Percentiles rank a stretch among this genome's conserved stretches.
These are phyloP conservation scores for Drymodes brunneopygia DNA, from an alignment of 2,113 vertebrate genomes.

Conservation along the genomic window DNA sequence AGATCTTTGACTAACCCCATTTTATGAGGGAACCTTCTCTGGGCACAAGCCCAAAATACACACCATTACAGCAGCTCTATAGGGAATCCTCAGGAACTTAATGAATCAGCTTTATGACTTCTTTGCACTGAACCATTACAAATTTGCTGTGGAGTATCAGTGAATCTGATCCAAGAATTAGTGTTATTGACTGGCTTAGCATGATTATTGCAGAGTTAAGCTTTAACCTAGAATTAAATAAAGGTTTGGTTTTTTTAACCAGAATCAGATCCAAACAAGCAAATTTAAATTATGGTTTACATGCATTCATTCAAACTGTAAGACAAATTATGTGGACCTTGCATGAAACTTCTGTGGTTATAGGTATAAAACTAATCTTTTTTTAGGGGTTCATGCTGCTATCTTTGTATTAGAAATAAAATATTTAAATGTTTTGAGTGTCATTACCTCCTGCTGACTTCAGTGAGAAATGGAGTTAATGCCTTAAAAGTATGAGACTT, in stretches of 20 bases:
- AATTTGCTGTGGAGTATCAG: neutral
- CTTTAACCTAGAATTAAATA: neutral
- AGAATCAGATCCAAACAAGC: neutral
- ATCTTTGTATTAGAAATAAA: neutral
- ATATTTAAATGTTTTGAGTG: neutral
- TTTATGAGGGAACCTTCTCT: neutral
- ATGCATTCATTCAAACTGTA: neutral
- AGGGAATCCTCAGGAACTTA: neutral
- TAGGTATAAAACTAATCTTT: neutral
- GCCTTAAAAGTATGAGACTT: neutral
- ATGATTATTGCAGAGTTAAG: neutral
- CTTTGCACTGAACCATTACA: neutral
- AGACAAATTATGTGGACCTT: neutral
- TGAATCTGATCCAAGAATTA: constrained; percentile 3
- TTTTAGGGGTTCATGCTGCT: neutral
- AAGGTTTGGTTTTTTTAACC: fast-evolving
- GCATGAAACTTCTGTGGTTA: neutral
- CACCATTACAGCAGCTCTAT: neutral
- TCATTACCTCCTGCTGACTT: neutral
- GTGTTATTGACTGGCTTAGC: neutral
- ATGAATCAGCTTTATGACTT: neutral
- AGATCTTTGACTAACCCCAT: neutral
- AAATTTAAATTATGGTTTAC: neutral
- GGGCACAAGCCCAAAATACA: constrained; percentile 25
- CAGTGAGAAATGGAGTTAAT: neutral